Evolutionary conservation across 2,797 vertebrate genomes (phyloP).

Genomic region (Hephaestus fuliginosus): DNA sequence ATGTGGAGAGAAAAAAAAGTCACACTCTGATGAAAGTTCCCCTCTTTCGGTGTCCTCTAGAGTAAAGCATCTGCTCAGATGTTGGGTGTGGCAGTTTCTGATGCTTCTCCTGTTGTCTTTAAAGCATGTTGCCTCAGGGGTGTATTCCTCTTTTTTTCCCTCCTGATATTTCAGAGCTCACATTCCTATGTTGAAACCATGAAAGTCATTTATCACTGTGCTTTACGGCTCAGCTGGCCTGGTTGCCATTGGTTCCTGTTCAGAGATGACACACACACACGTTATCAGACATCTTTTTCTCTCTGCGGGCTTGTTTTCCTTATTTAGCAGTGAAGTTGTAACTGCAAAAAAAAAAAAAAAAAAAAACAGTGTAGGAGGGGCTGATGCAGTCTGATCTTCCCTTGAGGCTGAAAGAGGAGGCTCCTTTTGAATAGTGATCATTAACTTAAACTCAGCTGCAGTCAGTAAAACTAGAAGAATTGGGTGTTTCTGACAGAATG

Average conservation of each 20-base stretch:
- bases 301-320: constrained; percentile 44
- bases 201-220: neutral
- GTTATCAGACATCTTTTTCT: constrained; percentile 12
- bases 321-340: constrained; percentile 65
- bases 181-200: constrained; percentile 62
- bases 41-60: constrained; percentile 4
- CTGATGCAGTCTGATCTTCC: constrained; percentile 2
- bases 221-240: constrained; percentile 21
- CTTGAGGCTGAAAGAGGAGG: constrained; percentile 9
- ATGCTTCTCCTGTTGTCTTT: constrained; percentile 28
- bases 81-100: constrained; percentile 68
- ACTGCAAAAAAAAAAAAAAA: neutral
- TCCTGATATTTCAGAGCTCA: constrained; percentile 34
- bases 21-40: neutral
- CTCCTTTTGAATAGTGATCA: neutral
- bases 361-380: constrained; percentile 36
- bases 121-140: constrained; percentile 43
- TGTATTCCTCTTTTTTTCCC: neutral
- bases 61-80: constrained; percentile 51
- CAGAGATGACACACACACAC: constrained; percentile 32
- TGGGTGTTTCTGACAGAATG: neutral
- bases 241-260: constrained; percentile 47
- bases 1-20: neutral
- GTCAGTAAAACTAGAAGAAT: neutral
- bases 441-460: neutral